Conservation (phyloP, 2,888 invertebrate genomes). For the Nebria salina region DNA sequence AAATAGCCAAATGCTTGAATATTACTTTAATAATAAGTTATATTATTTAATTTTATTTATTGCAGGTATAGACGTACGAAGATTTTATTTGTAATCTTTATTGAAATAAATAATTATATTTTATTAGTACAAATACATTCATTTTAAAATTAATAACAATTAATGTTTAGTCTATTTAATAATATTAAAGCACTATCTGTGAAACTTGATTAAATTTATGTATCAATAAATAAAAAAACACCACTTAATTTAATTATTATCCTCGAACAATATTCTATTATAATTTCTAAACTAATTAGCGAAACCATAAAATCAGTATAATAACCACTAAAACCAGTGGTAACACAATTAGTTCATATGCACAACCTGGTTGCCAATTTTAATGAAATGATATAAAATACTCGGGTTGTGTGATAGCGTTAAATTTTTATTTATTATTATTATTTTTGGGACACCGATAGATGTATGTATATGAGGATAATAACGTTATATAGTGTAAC, state of each 20-base stretch:
- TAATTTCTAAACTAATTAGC: neutral
- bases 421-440: neutral
- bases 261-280: neutral
- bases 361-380: neutral
- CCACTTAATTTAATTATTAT: neutral
- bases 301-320: neutral
- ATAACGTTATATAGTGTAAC: neutral
- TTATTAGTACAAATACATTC: too few relatives aligned
- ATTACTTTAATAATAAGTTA: too few relatives aligned
- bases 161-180: too few relatives aligned
- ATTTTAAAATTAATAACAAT: too few relatives aligned
- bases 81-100: too few relatives aligned
- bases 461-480: neutral
- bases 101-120: too few relatives aligned
- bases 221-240: neutral
- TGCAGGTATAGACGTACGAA: too few relatives aligned
- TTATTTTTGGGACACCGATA: neutral
- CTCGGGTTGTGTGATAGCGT: neutral
- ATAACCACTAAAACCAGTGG: neutral
- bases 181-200: too few relatives aligned
- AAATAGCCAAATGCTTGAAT: too few relatives aligned
- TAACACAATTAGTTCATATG: neutral
- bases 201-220: neutral
- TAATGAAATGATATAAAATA: neutral
- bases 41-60: too few relatives aligned